Base-by-base conservation (phyloP, 1,140 invertebrate genomes). In the Tenebrio molitor region DNA sequence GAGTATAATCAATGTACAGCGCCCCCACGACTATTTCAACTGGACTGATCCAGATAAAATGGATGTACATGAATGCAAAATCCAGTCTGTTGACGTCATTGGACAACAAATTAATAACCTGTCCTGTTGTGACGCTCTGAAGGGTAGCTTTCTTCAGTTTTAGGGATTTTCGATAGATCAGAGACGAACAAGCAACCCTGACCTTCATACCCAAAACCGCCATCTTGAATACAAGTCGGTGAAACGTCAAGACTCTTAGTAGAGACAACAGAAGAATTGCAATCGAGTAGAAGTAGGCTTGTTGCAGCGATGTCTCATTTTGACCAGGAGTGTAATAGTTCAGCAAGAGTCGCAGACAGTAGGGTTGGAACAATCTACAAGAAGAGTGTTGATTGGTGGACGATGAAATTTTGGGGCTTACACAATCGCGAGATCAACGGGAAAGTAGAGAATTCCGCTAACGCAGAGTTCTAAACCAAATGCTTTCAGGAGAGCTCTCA, bases 61-160 rank as follows among this genome's bases (percentile, higher is more conserved):
- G 87, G 3, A 91, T 73, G 77, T 90, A 89, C 62, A 89, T 83
- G 0, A 88, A 83, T 0, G 89, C 88, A 50, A 89, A 83, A 79
- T 92, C 91, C 75, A 92, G 92, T 17, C 90, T 82, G 12, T 88
- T 89, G 10, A 91, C 88, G 77, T 96, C 94, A 68, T 95, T 96
- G 0, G 94, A 94, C 46, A 96, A 81, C 0, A 96, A 85, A 82
- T 96, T 97, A 0, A 96, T 90, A 34, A 95, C 91, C 79, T 94
- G 91, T 0, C 94, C 95, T 1, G 91, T 86, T 0, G 94, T 90
- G 0, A 93, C 94, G 81, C 92, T 88, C 0, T 89, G 89, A 12
- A 95, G 82, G 8, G 92, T 90, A 12, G 86, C 87, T 74, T 85
- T 87, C 4, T 88, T 89, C 0, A 91, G 77, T 74, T 83, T 84